Conservation (phyloP, 2,113 vertebrate species). For the Aythya baeri region DNA sequence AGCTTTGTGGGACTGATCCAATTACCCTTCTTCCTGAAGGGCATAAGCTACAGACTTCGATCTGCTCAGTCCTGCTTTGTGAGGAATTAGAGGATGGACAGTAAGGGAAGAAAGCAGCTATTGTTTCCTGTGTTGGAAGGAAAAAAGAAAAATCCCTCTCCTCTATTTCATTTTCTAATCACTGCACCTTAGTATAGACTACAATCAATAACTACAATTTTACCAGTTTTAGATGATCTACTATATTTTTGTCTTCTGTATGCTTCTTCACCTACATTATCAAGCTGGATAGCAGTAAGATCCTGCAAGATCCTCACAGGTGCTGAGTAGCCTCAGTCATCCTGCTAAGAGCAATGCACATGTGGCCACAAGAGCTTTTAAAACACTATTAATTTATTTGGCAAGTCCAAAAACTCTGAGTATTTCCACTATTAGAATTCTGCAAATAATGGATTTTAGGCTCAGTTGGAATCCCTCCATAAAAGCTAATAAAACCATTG, state of each 20-base stretch:
- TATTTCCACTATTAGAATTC: neutral
- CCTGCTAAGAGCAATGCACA: neutral
- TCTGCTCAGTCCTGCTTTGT: neutral
- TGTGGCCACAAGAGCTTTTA: neutral
- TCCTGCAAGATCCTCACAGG: neutral
- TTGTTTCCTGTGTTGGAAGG: neutral
- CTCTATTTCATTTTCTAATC: neutral
- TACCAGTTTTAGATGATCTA: accelerated
- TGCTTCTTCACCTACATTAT: neutral
- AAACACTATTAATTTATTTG: neutral
- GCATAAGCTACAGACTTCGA: neutral
- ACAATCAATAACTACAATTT: neutral
- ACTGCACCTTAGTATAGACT: neutral
- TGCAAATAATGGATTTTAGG: neutral
- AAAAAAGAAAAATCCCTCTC: neutral
- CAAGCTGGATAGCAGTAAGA: neutral
- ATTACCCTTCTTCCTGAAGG: neutral
- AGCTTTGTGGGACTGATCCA: constrained; percentile 5
- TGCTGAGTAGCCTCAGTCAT: neutral
- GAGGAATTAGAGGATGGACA: neutral
- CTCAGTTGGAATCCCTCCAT: neutral
- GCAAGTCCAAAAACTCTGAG: neutral
- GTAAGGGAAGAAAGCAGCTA: neutral
- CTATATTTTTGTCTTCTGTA: neutral
- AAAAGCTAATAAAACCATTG: neutral